These are phyloP conservation scores for Calcarius lapponicus DNA, from an alignment of 2,797 vertebrate genomes.

Conservation along the genomic window DNA sequence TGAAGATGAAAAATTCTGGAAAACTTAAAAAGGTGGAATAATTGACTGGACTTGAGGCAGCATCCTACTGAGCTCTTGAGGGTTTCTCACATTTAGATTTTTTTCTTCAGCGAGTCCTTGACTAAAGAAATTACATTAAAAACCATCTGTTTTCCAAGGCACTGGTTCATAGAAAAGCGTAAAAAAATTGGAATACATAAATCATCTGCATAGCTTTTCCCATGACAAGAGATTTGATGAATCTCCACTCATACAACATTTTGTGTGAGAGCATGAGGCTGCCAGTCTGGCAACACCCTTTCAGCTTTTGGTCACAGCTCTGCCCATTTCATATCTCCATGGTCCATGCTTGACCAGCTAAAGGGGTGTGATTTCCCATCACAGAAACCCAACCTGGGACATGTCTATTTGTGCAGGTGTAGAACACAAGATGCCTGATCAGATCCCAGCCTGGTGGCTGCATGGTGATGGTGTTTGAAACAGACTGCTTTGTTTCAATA, in stretches of 20 bases:
- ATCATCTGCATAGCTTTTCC: background rate
- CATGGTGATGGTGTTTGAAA: background rate
- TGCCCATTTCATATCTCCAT: background rate
- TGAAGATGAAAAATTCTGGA: background rate
- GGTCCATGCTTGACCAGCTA: accelerated
- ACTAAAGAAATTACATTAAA: background rate
- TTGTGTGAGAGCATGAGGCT: background rate
- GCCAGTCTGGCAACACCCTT: background rate
- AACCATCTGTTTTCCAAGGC: background rate
- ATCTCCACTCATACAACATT: background rate
- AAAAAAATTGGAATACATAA: background rate
- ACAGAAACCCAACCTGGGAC: accelerated
- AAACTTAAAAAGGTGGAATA: background rate
- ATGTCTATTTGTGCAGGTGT: background rate
- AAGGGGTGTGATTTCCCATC: background rate
- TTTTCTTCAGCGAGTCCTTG: background rate
- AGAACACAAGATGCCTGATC: background rate
- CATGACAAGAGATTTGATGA: background rate
- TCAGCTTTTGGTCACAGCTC: background rate
- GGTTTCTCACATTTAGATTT: background rate
- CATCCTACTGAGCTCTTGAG: background rate
- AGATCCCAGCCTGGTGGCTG: background rate
- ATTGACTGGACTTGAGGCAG: background rate
- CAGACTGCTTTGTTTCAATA: background rate
- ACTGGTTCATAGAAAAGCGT: background rate